Base-by-base conservation (phyloP, 2,113 vertebrate species). In the Vireo altiloquus region DNA sequence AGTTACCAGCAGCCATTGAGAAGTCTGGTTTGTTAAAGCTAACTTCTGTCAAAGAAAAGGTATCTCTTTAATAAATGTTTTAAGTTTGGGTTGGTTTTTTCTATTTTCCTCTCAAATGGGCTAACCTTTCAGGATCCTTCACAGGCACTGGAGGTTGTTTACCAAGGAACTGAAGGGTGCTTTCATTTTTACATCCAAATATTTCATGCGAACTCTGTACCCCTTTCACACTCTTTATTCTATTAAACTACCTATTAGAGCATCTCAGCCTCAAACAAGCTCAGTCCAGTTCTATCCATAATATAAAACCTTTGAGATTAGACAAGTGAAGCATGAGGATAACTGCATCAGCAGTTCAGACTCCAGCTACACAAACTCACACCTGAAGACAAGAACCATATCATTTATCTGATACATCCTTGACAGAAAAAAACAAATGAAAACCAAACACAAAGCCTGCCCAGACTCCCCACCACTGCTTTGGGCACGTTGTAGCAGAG, bases 11-110 rank as follows among this genome's bases (percentile, higher is more conserved):
- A 80, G 77, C 21, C 61, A 86, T 79, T 94, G 75, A 92, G 75
- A 94, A 89, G n/a, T 93, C 86, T 70, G 53, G 61, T 96, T 96
- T 95, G 90, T 96, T 94, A 92, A 92, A 57, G 61, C 82, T 89
- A 90, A 80, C 19, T 65, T 31, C 15, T 35, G 33, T 44, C 2
- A 8, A 66, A 87, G 22, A n/a, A 74, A 91, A 69, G 7, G 13
- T 33, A 30, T 46, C 35, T 42, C 40, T 77, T 35, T 39, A 70
- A 70, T 20, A 92, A 83, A 59, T 19, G 16, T 50, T 71, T 42
- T 37, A 42, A 40, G 21, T 56, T 83, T 50, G 27, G 40, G 3
- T 19, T 39, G 18, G 3, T 1, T 4, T 47, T 33, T 63, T 84
- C 54, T 28, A 17, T 89, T 74, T 52, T 53, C 39, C 42, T 40